phyloP scores from a whole-genome alignment of 2,113 vertebrate genomes.

The Myanophis thanlyinensis region DNA sequence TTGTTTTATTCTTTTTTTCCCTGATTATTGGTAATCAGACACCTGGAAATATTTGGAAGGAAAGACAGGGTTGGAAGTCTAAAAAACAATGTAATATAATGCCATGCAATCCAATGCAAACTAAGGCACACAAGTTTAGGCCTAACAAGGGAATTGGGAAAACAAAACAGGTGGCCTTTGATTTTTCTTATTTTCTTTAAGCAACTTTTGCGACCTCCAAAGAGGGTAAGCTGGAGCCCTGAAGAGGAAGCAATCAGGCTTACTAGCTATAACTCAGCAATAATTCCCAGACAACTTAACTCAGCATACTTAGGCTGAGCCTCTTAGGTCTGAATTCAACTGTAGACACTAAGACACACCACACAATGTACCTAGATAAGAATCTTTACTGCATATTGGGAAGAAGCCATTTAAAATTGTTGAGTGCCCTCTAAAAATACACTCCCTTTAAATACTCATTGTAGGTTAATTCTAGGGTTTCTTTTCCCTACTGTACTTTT shows the following conservation, averaged over 20 bases:
- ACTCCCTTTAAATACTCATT: neutral
- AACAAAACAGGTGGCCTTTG: neutral
- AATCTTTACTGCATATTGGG: neutral
- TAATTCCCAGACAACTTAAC: neutral
- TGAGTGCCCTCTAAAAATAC: neutral
- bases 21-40: neutral
- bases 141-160: neutral
- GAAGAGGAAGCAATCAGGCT: neutral
- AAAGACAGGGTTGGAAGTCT: neutral
- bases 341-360: neutral
- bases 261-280: neutral
- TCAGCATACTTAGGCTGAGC: neutral
- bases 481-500: neutral
- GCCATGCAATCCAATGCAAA: neutral
- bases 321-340: neutral
- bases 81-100: neutral
- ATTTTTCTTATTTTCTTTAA: neutral
- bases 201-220: neutral
- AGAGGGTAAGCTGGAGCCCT: neutral
- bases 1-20: neutral
- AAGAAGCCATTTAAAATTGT: neutral
- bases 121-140: neutral
- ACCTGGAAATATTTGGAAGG: neutral
- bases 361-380: neutral
- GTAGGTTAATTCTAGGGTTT: neutral